Conservation (phyloP, 1,140 invertebrate genomes). For the Theocolax elegans region DNA sequence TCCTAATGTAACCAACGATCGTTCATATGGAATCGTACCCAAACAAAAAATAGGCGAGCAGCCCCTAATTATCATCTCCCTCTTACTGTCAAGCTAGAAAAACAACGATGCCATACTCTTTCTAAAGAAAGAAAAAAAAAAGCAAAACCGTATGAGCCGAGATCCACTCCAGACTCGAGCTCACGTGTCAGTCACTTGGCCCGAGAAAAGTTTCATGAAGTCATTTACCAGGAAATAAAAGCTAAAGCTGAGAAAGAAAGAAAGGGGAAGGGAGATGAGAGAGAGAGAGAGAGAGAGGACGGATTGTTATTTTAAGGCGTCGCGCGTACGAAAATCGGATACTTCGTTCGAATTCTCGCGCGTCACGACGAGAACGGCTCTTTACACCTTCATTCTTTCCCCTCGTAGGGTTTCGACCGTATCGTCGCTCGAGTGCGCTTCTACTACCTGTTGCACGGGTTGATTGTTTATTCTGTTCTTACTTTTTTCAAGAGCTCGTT, state of each 20-base stretch:
- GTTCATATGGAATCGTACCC: no score
- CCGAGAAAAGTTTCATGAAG: constrained; percentile 59
- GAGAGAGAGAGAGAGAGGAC: no score
- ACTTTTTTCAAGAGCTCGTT: no score
- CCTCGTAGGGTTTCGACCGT: neutral
- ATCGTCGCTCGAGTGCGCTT: neutral
- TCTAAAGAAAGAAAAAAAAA: no score
- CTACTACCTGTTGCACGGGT: constrained; percentile 13
- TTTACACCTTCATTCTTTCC: neutral
- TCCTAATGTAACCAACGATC: no score
- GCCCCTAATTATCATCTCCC: no score
- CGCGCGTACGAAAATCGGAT: constrained; percentile 50
- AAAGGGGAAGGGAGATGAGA: constrained; percentile 60
- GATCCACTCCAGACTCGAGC: constrained; percentile 27
- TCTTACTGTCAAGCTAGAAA: no score
- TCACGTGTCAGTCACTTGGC: constrained; percentile 34
- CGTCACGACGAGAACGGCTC: neutral
- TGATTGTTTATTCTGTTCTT: no score
- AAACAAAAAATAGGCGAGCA: no score
- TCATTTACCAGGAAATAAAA: constrained; percentile 53
- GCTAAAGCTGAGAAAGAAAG: constrained; percentile 45
- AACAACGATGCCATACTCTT: no score
- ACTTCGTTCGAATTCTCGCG: constrained; percentile 35
- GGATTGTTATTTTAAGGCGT: no score
- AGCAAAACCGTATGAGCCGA: neutral